phyloP scores from a whole-genome alignment of 2,888 invertebrate genomes.

The Melanargia galathea region DNA sequence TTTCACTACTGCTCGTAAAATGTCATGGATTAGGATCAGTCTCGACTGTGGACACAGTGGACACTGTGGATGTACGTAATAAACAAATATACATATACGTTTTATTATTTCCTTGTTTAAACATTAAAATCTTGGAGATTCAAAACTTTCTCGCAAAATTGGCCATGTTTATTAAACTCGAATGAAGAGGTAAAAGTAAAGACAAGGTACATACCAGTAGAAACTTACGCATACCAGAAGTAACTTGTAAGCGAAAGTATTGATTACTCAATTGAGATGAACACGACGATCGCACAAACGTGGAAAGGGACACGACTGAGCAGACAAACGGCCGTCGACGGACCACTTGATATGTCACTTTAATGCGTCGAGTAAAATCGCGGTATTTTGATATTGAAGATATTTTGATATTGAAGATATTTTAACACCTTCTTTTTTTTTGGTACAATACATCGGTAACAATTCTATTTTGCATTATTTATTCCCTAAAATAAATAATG shows the following conservation, averaged over 20 bases:
- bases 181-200: conserved; percentile 17
- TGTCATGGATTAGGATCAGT: too few relatives aligned
- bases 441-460: too few relatives aligned
- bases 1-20: too few relatives aligned
- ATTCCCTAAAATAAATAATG: too few relatives aligned
- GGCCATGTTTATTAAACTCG: not conserved
- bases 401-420: not conserved
- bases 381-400: conserved; percentile 11
- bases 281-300: conserved; percentile 18
- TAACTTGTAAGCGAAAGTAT: conserved; percentile 27
- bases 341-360: conserved; percentile 15
- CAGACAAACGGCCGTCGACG: conserved; percentile 22
- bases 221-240: conserved; percentile 15
- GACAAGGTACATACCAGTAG: conserved; percentile 11
- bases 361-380: conserved; percentile 16
- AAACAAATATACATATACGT: too few relatives aligned
- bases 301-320: conserved; percentile 18
- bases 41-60: too few relatives aligned
- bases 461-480: too few relatives aligned
- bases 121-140: not conserved
- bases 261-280: conserved; percentile 28
- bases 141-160: conserved; percentile 1
- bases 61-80: too few relatives aligned
- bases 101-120: too few relatives aligned
- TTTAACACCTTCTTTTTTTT: too few relatives aligned